Conservation (phyloP, 2,797 vertebrate genomes). For the Hafferia zeledoni region DNA sequence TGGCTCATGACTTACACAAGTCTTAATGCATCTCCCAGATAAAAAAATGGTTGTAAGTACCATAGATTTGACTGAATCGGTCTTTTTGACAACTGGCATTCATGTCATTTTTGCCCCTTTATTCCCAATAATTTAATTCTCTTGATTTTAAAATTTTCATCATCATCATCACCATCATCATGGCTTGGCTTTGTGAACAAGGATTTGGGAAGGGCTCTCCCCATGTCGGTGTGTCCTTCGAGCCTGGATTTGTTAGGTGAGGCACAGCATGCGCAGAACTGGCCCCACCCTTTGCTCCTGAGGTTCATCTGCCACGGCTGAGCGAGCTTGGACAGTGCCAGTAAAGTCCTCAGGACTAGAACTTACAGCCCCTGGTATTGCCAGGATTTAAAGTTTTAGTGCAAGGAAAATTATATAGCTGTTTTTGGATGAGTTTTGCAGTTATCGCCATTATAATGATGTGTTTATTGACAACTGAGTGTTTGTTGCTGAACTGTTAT, state of each 20-base stretch:
- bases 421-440: background rate
- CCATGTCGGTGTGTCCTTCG: too few relatives aligned
- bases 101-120: background rate
- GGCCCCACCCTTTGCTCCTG: too few relatives aligned
- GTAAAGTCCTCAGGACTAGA: too few relatives aligned
- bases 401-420: background rate
- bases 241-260: too few relatives aligned
- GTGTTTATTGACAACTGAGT: background rate
- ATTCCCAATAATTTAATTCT: background rate
- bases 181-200: too few relatives aligned
- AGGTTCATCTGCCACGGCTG: too few relatives aligned
- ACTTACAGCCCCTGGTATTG: too few relatives aligned
- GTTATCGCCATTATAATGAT: background rate
- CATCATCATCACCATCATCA: too few relatives aligned
- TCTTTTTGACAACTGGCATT: background rate
- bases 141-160: background rate
- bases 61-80: background rate
- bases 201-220: too few relatives aligned
- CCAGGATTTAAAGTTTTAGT: background rate
- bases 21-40: background rate
- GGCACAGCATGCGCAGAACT: too few relatives aligned
- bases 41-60: background rate
- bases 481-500: background rate
- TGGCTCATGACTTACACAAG: background rate
- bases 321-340: too few relatives aligned